A percentile compares a stretch with the other conserved stretches of the same genome.
Evolutionary conservation across 1,140 invertebrate species (phyloP).

Genomic region (Tyrophagus putrescentiae): DNA sequence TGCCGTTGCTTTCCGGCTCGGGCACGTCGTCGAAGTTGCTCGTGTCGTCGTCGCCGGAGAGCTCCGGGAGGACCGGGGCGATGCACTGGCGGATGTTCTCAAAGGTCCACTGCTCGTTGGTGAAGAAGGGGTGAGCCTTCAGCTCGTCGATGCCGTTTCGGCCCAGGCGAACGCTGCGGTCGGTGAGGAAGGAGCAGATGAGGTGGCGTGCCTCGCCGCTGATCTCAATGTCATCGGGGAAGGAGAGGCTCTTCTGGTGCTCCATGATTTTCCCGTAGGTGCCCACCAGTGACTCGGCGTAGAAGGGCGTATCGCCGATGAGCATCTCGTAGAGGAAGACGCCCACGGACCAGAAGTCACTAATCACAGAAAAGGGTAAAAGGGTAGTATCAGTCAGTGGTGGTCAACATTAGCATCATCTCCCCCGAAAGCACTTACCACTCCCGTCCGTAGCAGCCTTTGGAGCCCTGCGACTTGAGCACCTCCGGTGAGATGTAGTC

Average conservation of each 20-base stretch:
- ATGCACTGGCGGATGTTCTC: conserved; percentile 81
- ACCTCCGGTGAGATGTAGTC: conserved; percentile 99
- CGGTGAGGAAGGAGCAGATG: conserved; percentile 83
- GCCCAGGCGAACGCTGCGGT: conserved; percentile 73
- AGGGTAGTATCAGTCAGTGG: conserved; percentile 44
- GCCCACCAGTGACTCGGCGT: conserved; percentile 90
- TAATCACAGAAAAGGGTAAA: conserved; percentile 2
- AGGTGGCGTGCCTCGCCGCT: conserved; percentile 76
- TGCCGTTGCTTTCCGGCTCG: conserved; percentile 61
- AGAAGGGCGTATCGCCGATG: conserved; percentile 94
- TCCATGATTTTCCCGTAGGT: conserved; percentile 99
- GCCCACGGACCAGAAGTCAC: conserved; percentile 99
- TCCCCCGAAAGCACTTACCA: conserved; percentile 12
- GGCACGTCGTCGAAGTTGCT: conserved; percentile 91
- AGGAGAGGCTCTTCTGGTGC: conserved; percentile 82
- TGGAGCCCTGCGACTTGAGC: conserved; percentile 87
- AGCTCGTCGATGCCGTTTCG: conserved; percentile 89
- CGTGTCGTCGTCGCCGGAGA: conserved; percentile 89
- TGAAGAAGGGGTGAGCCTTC: conserved; percentile 83
- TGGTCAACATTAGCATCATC: conserved; percentile 50
- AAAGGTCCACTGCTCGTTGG: conserved; percentile 94
- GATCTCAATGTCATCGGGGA: conserved; percentile 86
- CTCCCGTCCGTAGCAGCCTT: conserved; percentile 41
- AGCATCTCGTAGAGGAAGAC: conserved; percentile 98
- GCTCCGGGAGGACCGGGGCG: conserved; percentile 88